Conservation (phyloP, 53 echinoderm and acorn worm species). For the Apostichopus leukothele region DNA sequence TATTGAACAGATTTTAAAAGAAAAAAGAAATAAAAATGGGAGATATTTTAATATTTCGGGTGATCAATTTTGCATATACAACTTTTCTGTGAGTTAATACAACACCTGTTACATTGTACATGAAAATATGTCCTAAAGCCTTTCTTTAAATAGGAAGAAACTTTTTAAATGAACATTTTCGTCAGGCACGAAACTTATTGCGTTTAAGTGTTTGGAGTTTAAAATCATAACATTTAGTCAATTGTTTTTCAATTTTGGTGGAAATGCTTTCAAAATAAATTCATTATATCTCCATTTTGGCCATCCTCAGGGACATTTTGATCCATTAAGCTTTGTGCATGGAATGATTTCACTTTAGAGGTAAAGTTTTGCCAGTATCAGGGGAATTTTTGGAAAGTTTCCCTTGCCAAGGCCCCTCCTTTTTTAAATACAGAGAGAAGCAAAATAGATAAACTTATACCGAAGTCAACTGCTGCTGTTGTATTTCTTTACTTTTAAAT, state of each 20-base stretch:
- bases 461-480: background rate
- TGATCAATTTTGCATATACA: no score
- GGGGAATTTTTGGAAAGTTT: background rate
- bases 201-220: background rate
- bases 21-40: no score
- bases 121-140: no score
- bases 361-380: background rate
- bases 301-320: slow-evolving; percentile 23
- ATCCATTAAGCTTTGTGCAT: slow-evolving; percentile 44
- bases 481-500: background rate
- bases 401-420: background rate
- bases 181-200: slow-evolving; percentile 1
- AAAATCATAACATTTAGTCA: slow-evolving; percentile 47
- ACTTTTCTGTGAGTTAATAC: no score
- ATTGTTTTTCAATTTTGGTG: slow-evolving; percentile 25
- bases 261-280: slow-evolving; percentile 38
- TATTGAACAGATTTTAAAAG: no score
- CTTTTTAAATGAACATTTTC: background rate
- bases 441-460: background rate
- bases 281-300: slow-evolving; percentile 42
- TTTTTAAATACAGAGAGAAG: background rate
- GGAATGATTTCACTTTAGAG: slow-evolving; percentile 41
- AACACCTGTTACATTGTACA: no score
- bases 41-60: no score
- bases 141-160: no score